Evolutionary conservation across 92 coral and sea anemone species (phyloP).

Genomic region (Virgularia gustaviana): DNA sequence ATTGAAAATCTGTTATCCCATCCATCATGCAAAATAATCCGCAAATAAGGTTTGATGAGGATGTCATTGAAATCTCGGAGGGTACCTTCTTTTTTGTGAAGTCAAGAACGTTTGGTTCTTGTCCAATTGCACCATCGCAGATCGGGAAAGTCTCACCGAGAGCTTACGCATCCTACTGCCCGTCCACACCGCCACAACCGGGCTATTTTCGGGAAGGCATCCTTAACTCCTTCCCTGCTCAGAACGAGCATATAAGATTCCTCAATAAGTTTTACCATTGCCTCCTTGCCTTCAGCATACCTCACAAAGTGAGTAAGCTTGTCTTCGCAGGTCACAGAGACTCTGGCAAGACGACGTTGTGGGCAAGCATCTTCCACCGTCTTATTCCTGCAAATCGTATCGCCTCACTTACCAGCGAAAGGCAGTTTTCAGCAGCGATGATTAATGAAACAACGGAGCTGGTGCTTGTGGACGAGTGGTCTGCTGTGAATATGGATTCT

Average conservation of each 20-base stretch:
- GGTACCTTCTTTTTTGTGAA: conserved; percentile 12
- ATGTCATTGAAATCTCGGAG: conserved; percentile 14
- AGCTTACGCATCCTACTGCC: background rate
- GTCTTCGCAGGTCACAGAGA: conserved; percentile 31
- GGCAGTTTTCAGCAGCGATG: conserved; percentile 23
- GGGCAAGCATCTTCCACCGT: conserved; percentile 7
- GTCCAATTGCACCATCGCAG: background rate
- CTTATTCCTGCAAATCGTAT: conserved; percentile 13
- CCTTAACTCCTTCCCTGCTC: conserved; percentile 19
- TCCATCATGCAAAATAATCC: background rate
- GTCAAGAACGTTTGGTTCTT: conserved; percentile 8
- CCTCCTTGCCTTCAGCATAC: conserved; percentile 18
- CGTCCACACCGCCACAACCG: conserved; percentile 4
- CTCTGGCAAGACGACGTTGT: conserved; percentile 33
- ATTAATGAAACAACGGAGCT: background rate
- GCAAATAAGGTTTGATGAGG: background rate
- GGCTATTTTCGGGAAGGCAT: conserved; percentile 32
- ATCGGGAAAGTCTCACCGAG: conserved; percentile 19
- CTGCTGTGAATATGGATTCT: background rate
- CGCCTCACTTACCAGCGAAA: conserved; percentile 19
- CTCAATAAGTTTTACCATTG: conserved; percentile 32
- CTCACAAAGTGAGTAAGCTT: conserved; percentile 13
- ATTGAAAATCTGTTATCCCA: background rate
- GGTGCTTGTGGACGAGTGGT: background rate
- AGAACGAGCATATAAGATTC: conserved; percentile 9